A percentile compares a stretch with the other conserved stretches of the same genome.
Evolutionary conservation across 2,888 invertebrate genomes (phyloP).

Genomic region (Meiosimyza decipiens): DNA sequence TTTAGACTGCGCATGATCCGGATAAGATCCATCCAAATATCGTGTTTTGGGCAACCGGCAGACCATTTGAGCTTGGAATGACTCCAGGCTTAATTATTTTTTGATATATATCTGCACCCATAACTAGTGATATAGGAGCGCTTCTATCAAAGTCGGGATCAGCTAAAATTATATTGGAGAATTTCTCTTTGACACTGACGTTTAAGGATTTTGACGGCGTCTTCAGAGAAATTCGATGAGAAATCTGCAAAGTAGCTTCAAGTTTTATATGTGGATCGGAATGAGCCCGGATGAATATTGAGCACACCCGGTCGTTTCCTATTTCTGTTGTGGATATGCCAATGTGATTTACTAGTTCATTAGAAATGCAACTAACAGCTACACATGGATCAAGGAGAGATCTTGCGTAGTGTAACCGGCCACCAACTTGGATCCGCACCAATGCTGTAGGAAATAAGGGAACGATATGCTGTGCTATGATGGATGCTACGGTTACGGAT

Average conservation of each 20-base stretch:
- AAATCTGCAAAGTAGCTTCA: background rate
- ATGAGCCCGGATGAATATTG: background rate
- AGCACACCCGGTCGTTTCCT: too few relatives aligned
- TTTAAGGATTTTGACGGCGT: background rate
- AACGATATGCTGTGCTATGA: too few relatives aligned
- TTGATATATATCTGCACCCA: background rate
- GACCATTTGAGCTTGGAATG: constrained; percentile 8
- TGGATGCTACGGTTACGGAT: too few relatives aligned
- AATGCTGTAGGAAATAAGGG: too few relatives aligned
- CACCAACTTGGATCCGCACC: too few relatives aligned
- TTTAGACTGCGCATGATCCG: too few relatives aligned
- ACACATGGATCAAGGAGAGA: background rate
- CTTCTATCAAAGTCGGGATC: background rate
- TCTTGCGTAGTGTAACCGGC: too few relatives aligned
- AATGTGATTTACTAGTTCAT: too few relatives aligned
- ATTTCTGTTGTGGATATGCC: too few relatives aligned
- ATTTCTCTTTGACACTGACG: background rate
- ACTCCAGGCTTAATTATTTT: constrained; percentile 3
- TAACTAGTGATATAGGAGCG: background rate
- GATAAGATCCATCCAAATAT: background rate
- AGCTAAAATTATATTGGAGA: background rate
- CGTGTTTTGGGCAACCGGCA: constrained; percentile 12
- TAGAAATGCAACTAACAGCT: background rate
- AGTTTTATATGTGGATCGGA: background rate
- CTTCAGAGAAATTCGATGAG: background rate